A percentile compares a stretch with the other conserved stretches of the same genome.
phyloP scores from a whole-genome alignment of 2,113 vertebrate species.

The Pomatorhinus ruficollis region DNA sequence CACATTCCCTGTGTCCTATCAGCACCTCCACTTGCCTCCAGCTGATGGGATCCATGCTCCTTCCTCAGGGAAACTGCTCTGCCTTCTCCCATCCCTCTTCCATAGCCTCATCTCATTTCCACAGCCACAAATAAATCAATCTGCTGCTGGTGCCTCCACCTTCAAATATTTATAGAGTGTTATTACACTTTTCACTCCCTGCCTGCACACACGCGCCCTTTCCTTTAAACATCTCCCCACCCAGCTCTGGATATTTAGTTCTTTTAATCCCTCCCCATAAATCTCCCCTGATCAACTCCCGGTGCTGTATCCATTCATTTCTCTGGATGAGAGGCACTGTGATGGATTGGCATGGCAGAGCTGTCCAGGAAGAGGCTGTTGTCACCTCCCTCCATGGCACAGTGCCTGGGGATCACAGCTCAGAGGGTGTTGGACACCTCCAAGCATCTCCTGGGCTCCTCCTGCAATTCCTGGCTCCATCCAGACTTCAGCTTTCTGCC shows the following conservation, averaged over 20 bases:
- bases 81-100: neutral
- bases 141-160: slow-evolving; percentile 59
- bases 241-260: slow-evolving; percentile 29
- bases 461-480: neutral
- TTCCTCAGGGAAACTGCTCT: neutral
- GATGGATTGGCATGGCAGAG: neutral
- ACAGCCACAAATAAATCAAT: slow-evolving; percentile 51
- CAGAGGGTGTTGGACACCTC: neutral
- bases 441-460: neutral
- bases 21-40: neutral
- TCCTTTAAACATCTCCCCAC: slow-evolving; percentile 41
- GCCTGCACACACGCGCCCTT: slow-evolving; percentile 45
- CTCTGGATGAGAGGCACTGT: neutral
- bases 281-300: slow-evolving; percentile 24
- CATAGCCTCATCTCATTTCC: slow-evolving; percentile 23
- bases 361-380: neutral
- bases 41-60: neutral
- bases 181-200: slow-evolving; percentile 58
- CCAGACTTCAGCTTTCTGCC: neutral
- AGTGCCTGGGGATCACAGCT: neutral
- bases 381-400: neutral
- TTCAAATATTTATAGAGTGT: slow-evolving; percentile 65
- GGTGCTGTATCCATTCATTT: neutral
- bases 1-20: accelerated
- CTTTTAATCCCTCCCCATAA: slow-evolving; percentile 57